A percentile compares a stretch with the other conserved stretches of the same genome.
phyloP scores from a whole-genome alignment of 2,797 vertebrate species.

The Knipowitschia caucasica region DNA sequence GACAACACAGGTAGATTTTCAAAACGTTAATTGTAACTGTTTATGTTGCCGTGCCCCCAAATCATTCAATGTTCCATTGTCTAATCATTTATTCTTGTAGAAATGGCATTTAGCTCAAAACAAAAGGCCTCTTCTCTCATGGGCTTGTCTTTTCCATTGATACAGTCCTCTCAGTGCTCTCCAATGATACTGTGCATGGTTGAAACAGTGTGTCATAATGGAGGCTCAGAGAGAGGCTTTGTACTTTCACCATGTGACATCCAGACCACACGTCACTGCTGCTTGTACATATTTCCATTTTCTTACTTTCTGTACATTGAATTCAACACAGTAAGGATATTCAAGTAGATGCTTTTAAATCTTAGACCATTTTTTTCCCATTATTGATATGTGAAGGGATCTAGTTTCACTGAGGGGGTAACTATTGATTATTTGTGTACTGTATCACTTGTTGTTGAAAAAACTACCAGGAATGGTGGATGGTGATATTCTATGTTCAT shows the following conservation, averaged over 20 bases:
- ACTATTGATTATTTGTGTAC: no score
- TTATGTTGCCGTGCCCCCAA: background rate
- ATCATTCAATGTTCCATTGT: constrained; percentile 16
- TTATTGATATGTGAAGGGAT: no score
- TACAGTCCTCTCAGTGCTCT: constrained; percentile 31
- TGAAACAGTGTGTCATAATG: constrained; percentile 43
- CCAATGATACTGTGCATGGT: constrained; percentile 41
- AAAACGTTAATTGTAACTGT: background rate
- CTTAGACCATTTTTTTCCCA: no score
- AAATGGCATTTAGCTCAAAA: constrained; percentile 52
- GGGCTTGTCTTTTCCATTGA: constrained; percentile 50
- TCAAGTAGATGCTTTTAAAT: no score
- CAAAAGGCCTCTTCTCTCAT: constrained; percentile 42
- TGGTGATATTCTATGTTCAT: no score
- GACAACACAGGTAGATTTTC: no score
- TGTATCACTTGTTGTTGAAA: no score
- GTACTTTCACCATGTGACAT: constrained; percentile 13
- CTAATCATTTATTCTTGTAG: constrained; percentile 47
- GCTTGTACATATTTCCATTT: background rate
- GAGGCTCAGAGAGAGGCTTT: constrained; percentile 30
- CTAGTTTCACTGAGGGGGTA: no score
- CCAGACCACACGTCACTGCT: constrained; percentile 3
- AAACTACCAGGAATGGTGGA: no score
- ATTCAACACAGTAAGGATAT: background rate
- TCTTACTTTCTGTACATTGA: background rate